phyloP scores from a whole-genome alignment of 1,140 invertebrate genomes.

The Trypoxylus dichotomus region DNA sequence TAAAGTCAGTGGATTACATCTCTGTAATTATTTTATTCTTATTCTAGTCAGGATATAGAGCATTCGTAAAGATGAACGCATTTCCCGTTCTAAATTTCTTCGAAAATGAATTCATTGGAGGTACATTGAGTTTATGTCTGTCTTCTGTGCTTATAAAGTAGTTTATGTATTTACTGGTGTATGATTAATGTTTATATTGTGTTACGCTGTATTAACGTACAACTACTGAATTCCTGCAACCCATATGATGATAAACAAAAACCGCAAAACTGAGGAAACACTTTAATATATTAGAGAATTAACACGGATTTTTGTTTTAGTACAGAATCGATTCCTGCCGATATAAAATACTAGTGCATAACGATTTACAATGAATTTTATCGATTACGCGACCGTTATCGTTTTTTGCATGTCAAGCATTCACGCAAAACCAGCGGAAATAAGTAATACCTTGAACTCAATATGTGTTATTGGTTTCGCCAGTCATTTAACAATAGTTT shows the following conservation, averaged over 20 bases:
- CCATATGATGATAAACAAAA: constrained; percentile 12
- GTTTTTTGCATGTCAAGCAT: background rate
- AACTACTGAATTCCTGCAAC: background rate
- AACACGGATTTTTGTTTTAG: constrained; percentile 14
- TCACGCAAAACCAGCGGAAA: constrained; percentile 2
- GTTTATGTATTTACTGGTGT: background rate
- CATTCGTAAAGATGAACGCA: background rate
- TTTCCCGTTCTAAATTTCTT: background rate
- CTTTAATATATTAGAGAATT: constrained; percentile 13
- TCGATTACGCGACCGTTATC: background rate
- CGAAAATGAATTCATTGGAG: background rate
- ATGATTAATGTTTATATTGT: background rate
- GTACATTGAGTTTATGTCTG: background rate
- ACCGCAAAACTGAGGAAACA: constrained; percentile 18
- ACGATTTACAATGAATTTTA: background rate
- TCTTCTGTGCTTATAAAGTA: background rate
- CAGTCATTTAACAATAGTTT: background rate
- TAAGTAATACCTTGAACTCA: background rate
- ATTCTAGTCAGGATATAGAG: background rate
- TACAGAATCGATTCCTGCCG: background rate
- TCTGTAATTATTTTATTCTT: background rate
- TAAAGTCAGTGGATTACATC: too few species aligned
- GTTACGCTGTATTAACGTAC: background rate
- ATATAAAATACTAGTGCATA: background rate
- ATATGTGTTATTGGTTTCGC: background rate